Evolutionary conservation across 2,797 vertebrate species (phyloP), one percentile per base, ranked within the genome.

Genomic region (Malurus leucopterus): DNA sequence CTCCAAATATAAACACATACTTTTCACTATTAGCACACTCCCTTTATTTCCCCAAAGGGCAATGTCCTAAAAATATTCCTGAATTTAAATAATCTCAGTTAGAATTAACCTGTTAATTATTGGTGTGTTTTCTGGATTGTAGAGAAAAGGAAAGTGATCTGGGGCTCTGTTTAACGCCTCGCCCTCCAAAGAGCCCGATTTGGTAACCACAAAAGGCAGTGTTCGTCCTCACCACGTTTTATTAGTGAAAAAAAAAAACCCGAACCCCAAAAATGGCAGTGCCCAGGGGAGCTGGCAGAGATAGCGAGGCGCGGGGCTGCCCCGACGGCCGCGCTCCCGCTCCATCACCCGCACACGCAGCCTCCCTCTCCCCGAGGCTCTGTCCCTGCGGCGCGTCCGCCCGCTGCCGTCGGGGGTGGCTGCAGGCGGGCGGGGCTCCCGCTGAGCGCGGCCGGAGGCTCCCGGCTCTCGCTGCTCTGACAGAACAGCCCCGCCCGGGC

Each of bases 21-120:
- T 93, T 94, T 59, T 80, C 86, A 77, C 89, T 92, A 7, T 88
- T 85, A 94, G 92, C 86, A 94, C 71, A 88, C 86, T 93, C 84
- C 84, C 90, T 94, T 74, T 51, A 74, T 76, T 91, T 89, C 89
- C 92, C 89, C 84, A 86, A 91, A 83, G 92, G 86, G 87, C 91
- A 87, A 76, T 1, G 80, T 64, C 85, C 81, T 89, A 87, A 92
- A 95, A 95, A 84, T 90, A 89, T 92, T 84, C 49, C 74, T 61
- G 83, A 57, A 70, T 91, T 86, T 70, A 70, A 85, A 91, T 36
- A 78, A 84, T 78, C 41, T 61, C 83, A 23, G 34, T 83, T 55
- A 51, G 49, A 44, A 76, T 95, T 94, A 93, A 91, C 92, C 88
- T 82, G 73, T 87, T 91, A 40, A 85, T 93, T 91, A 72, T 90